A percentile compares a stretch with the other conserved stretches of the same genome.
Conservation (phyloP, 2,797 vertebrate species). For the Passerculus sandwichensis region DNA sequence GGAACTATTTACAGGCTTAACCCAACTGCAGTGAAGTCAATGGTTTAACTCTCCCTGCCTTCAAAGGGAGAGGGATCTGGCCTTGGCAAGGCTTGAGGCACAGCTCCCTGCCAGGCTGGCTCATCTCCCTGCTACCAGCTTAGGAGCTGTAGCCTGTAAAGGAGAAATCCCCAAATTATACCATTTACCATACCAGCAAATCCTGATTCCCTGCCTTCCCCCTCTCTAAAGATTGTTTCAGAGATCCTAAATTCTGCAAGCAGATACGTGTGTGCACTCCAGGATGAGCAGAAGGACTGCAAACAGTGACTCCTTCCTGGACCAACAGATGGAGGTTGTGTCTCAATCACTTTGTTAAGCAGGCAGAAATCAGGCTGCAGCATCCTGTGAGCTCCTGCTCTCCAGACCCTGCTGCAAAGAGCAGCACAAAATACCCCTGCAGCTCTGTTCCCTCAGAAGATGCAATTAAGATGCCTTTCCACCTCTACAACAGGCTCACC, state of each 20-base stretch:
- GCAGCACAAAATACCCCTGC: neutral
- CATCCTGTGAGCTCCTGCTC: neutral
- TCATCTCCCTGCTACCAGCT: neutral
- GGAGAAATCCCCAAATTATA: neutral
- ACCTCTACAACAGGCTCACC: neutral
- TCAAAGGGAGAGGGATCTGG: slow-evolving; percentile 1
- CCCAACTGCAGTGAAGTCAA: slow-evolving; percentile 26
- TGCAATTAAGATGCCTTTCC: neutral
- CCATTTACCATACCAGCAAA: neutral
- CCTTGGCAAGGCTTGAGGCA: neutral
- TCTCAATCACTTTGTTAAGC: neutral
- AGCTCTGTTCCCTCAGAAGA: neutral
- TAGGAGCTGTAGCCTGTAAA: neutral
- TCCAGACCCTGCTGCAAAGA: neutral
- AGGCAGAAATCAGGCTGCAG: neutral
- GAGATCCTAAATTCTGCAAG: neutral
- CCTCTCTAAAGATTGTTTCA: neutral
- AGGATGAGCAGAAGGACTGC: neutral
- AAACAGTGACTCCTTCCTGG: neutral
- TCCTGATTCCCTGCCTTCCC: neutral
- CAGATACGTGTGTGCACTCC: neutral
- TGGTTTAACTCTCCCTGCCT: slow-evolving; percentile 13
- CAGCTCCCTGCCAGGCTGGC: neutral
- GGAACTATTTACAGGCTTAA: slow-evolving; percentile 46
- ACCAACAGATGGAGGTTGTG: neutral